Evolutionary conservation across 1,140 invertebrate species (phyloP).

Genomic region (Ostrea denselamellosa): DNA sequence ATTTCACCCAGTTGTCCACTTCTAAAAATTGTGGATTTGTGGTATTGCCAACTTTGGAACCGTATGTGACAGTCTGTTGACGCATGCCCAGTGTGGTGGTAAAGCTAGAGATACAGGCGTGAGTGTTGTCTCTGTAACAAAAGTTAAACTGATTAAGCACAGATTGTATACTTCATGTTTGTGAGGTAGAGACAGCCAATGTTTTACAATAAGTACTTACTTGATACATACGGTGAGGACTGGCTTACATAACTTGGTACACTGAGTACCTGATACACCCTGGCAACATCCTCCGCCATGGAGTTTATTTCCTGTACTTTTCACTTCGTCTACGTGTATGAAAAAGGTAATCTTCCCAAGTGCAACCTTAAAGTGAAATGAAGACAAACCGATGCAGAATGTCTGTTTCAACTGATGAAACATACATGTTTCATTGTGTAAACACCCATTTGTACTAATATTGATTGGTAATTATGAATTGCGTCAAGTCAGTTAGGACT

Average conservation of each 20-base stretch:
- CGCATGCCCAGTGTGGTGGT: neutral
- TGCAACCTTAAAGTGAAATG: neutral
- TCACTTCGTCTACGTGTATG: too few species aligned
- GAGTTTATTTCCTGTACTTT: conserved; percentile 12
- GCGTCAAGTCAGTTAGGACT: too few species aligned
- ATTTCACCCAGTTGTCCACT: neutral
- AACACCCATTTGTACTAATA: too few species aligned
- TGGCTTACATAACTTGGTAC: conserved; percentile 30
- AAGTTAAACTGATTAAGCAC: neutral
- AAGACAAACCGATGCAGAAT: neutral
- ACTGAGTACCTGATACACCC: neutral
- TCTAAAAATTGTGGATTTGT: neutral
- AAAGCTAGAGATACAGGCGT: neutral
- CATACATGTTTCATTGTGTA: too few species aligned
- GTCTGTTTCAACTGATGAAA: too few species aligned
- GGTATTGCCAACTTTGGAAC: conserved; percentile 22
- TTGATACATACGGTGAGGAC: neutral
- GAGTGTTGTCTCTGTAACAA: neutral
- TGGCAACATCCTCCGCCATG: neutral
- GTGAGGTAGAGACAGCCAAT: neutral
- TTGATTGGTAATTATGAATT: too few species aligned
- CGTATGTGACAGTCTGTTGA: neutral
- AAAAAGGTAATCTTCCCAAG: neutral
- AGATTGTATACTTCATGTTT: neutral
- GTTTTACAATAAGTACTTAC: neutral